A percentile compares a stretch with the other conserved stretches of the same genome.
Evolutionary conservation across 2,888 invertebrate genomes (phyloP).

Genomic region (Drosophila aldrichi): DNA sequence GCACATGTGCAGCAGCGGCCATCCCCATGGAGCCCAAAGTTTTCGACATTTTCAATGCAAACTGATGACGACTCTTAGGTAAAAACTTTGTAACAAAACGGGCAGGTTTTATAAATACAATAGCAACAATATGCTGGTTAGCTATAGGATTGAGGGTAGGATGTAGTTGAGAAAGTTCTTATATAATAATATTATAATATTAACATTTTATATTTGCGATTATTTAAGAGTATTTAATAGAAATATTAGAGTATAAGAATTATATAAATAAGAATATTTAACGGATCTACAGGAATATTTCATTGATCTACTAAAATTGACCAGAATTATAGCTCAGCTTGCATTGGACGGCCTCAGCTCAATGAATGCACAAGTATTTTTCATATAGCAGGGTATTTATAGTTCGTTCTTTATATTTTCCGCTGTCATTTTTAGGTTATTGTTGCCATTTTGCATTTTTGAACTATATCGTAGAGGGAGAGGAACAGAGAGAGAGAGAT

Average conservation of each 20-base stretch:
- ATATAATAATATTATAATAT: not conserved
- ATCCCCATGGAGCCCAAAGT: conserved; percentile 38
- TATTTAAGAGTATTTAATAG: too few relatives aligned
- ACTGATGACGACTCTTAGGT: conserved; percentile 47
- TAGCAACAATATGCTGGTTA: not conserved
- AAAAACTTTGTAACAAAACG: conserved; percentile 28
- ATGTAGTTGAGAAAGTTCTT: not conserved
- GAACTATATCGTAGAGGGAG: conserved; percentile 40
- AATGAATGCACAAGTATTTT: not conserved
- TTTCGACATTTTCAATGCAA: conserved; percentile 44
- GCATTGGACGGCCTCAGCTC: not conserved
- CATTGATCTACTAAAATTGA: too few relatives aligned
- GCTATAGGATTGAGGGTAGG: not conserved
- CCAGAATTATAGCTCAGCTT: not conserved
- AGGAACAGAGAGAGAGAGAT: not conserved
- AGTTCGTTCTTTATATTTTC: not conserved
- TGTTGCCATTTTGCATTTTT: conserved; percentile 54
- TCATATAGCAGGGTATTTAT: conserved; percentile 21
- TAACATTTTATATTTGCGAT: not conserved
- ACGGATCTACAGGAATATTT: too few relatives aligned
- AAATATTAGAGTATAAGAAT: too few relatives aligned
- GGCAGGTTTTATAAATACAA: not conserved
- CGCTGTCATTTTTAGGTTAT: conserved; percentile 25
- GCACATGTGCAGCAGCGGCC: conserved; percentile 27
- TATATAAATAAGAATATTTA: too few relatives aligned